Conservation (phyloP, 2,797 vertebrate species). For the Smutsia temminckii region DNA sequence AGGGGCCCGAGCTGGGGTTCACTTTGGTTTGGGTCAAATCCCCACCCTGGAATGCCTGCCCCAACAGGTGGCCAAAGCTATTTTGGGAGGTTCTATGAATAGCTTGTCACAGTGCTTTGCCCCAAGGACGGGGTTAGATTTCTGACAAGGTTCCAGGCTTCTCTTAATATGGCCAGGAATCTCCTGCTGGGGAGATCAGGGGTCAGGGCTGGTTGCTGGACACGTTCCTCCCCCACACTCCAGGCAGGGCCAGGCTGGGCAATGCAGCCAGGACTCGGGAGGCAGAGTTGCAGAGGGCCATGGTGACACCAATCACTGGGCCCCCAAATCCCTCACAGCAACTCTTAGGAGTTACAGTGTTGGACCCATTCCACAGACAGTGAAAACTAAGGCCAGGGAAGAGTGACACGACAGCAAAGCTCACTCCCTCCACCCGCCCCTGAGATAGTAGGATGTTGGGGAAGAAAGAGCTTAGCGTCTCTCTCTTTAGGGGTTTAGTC, state of each 20-base stretch:
- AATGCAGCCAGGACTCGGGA: background rate
- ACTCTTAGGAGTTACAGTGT: background rate
- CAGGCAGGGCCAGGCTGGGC: background rate
- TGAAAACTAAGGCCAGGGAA: background rate
- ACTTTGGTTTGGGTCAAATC: background rate
- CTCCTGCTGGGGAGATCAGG: background rate
- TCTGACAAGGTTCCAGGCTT: constrained; percentile 15
- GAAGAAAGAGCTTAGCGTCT: background rate
- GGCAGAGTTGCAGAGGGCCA: background rate
- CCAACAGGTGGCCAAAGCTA: constrained; percentile 66
- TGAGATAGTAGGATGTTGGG: background rate
- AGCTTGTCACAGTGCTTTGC: background rate
- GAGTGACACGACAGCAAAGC: background rate
- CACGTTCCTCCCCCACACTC: background rate
- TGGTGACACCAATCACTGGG: fast-evolving
- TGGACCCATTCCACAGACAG: background rate
- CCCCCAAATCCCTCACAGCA: background rate
- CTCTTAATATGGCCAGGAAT: constrained; percentile 62
- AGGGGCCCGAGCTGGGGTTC: background rate
- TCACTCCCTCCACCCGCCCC: fast-evolving
- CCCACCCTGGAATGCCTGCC: background rate
- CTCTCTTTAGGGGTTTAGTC: background rate
- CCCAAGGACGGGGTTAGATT: constrained; percentile 57
- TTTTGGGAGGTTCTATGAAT: constrained; percentile 70
- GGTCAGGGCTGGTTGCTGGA: background rate